These are phyloP conservation scores for Aleiodes sp. DNA, from an alignment of 1,140 invertebrate genomes.

Conservation along the genomic window DNA sequence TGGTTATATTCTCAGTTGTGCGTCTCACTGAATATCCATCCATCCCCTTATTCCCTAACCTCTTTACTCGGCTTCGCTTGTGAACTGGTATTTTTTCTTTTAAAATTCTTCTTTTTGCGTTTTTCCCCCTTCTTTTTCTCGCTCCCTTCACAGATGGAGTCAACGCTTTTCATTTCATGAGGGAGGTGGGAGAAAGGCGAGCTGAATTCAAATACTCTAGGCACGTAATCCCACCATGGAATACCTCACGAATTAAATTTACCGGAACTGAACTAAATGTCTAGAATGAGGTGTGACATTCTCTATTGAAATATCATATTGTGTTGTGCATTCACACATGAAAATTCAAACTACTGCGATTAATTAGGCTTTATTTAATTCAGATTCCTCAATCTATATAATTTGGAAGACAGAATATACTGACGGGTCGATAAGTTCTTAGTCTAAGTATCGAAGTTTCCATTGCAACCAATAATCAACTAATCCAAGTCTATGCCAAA, in stretches of 20 bases:
- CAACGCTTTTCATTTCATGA: slow-evolving; percentile 53
- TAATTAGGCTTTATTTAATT: background rate
- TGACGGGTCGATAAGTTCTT: slow-evolving; percentile 5
- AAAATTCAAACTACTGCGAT: background rate
- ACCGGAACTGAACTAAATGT: slow-evolving; percentile 31
- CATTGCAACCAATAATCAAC: background rate
- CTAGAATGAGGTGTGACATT: slow-evolving; percentile 1
- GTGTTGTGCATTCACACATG: background rate
- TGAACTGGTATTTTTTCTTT: background rate
- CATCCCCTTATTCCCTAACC: background rate
- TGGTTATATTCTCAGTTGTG: background rate
- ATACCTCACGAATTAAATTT: slow-evolving; percentile 33
- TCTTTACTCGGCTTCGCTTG: background rate
- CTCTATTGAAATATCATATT: background rate
- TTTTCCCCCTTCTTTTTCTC: background rate
- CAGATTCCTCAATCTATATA: too few relatives aligned
- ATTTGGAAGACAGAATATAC: background rate
- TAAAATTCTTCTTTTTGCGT: background rate
- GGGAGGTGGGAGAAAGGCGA: background rate
- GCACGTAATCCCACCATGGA: slow-evolving; percentile 28
- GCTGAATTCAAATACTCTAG: slow-evolving; percentile 11
- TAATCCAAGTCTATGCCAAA: background rate
- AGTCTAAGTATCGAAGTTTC: background rate
- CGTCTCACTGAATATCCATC: slow-evolving; percentile 6
- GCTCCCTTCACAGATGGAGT: slow-evolving; percentile 41